Evolutionary conservation across 1,140 invertebrate species (phyloP).

Genomic region (Lucilia cuprina): DNA sequence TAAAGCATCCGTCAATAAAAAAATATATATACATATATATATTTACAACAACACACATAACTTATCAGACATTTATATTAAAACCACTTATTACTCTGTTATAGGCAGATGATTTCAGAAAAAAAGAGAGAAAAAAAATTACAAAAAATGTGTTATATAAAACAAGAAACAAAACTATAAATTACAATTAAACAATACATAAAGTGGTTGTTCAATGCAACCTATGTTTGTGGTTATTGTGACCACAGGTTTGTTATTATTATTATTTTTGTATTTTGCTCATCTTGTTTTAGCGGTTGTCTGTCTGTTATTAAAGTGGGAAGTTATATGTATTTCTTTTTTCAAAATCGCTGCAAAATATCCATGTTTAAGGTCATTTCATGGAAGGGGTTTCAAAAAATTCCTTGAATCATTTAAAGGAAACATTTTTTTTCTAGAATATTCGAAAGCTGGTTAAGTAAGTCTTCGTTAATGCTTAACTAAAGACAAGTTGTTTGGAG

Average conservation of each 20-base stretch:
- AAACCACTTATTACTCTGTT: neutral
- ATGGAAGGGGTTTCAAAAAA: no score
- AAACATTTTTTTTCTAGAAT: neutral
- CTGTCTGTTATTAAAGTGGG: neutral
- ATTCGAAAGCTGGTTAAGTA: neutral
- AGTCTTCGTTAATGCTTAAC: no score
- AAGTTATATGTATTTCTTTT: neutral
- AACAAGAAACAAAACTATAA: no score
- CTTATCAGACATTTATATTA: neutral
- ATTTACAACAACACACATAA: no score
- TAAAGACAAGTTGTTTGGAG: neutral
- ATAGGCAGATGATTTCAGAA: neutral
- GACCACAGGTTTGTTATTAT: no score
- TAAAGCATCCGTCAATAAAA: neutral
- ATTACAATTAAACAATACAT: no score
- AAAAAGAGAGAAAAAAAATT: neutral
- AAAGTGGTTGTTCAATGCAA: neutral
- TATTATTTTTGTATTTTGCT: no score
- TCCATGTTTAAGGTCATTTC: neutral
- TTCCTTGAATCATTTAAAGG: no score
- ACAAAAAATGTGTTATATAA: neutral
- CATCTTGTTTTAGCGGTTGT: no score
- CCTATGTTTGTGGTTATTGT: neutral
- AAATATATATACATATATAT: neutral
- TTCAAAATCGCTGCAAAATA: neutral